Conservation (phyloP, 2,888 invertebrate genomes). For the Heliconius erato region DNA sequence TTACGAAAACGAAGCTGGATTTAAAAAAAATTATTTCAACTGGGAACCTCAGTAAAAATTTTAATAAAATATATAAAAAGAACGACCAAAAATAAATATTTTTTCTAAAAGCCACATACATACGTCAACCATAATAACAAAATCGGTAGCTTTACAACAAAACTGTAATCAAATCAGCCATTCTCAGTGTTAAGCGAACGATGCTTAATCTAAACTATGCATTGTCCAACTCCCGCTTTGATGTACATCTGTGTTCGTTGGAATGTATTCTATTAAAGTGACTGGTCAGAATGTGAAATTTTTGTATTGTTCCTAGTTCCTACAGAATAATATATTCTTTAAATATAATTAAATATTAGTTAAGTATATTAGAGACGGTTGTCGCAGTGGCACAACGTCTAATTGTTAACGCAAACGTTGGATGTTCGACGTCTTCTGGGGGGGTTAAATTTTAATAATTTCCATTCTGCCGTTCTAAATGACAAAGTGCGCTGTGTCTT, state of each 20-base stretch:
- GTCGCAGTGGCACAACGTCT: too few species aligned
- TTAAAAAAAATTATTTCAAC: not conserved
- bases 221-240: slow-evolving; percentile 26
- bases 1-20: not conserved
- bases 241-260: slow-evolving; percentile 16
- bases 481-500: too few species aligned
- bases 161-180: slow-evolving; percentile 1
- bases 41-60: too few species aligned
- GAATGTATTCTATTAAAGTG: slow-evolving; percentile 10
- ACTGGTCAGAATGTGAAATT: slow-evolving; percentile 12
- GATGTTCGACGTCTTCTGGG: too few species aligned
- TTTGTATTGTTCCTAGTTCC: not conserved
- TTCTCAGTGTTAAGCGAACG: slow-evolving; percentile 11
- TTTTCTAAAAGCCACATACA: too few species aligned
- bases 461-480: too few species aligned
- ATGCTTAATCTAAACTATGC: slow-evolving; percentile 26
- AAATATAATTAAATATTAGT: not conserved
- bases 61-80: too few species aligned
- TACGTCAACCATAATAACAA: not conserved
- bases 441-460: too few species aligned
- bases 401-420: too few species aligned
- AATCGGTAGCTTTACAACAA: not conserved
- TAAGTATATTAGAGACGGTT: too few species aligned
- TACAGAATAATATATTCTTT: not conserved
- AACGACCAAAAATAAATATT: too few species aligned